A percentile compares a stretch with the other conserved stretches of the same genome.
Evolutionary conservation across 2,888 invertebrate species (phyloP).

Genomic region (Thecophora atra): DNA sequence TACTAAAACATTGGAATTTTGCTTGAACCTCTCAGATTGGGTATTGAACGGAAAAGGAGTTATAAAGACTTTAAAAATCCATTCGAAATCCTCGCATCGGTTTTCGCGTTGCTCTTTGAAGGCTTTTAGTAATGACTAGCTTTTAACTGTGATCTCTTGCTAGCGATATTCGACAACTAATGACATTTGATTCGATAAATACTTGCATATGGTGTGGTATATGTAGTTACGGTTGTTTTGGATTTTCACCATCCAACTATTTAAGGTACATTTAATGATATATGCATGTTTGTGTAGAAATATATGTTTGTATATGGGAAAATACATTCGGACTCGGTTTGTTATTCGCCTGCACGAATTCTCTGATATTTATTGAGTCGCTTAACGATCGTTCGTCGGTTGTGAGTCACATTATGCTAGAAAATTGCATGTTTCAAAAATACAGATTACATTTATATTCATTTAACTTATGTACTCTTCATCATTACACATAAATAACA

Average conservation of each 20-base stretch:
- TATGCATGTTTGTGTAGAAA: background rate
- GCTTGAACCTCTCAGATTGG: too few relatives aligned
- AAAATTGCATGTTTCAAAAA: conserved; percentile 20
- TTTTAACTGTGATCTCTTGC: too few relatives aligned
- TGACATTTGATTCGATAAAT: conserved; percentile 6
- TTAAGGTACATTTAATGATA: conserved; percentile 43
- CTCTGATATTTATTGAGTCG: conserved; percentile 40
- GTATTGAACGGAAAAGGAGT: too few relatives aligned
- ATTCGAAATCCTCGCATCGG: too few relatives aligned
- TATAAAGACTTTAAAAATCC: too few relatives aligned
- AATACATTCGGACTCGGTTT: conserved; percentile 14
- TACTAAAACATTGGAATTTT: too few relatives aligned
- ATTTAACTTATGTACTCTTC: conserved; percentile 9
- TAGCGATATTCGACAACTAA: too few relatives aligned
- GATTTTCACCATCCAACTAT: conserved; percentile 12
- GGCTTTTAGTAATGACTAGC: too few relatives aligned
- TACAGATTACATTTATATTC: conserved; percentile 26
- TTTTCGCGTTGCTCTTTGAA: too few relatives aligned
- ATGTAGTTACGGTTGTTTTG: conserved; percentile 27
- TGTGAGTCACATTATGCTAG: background rate
- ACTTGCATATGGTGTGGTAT: conserved; percentile 46
- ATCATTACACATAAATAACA: background rate
- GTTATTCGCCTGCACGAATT: conserved; percentile 2
- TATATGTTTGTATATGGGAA: background rate
- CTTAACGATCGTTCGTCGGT: too few relatives aligned